A percentile compares a stretch with the other conserved stretches of the same genome.
phyloP scores from a whole-genome alignment of 2,888 invertebrate species.

The Temnothorax rugatulus region DNA sequence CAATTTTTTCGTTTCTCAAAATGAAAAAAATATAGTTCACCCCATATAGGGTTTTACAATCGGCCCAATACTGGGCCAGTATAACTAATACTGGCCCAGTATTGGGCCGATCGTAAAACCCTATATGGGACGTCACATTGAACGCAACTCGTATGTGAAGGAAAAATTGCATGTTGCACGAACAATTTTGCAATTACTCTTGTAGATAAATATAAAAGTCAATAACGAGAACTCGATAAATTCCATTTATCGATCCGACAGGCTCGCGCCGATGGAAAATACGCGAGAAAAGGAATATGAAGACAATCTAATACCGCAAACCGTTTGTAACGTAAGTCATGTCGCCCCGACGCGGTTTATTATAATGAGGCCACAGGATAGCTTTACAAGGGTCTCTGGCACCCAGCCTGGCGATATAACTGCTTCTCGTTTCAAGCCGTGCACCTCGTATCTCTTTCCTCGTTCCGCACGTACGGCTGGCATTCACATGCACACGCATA shows the following conservation, averaged over 20 bases:
- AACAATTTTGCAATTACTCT: not conserved
- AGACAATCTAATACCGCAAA: slow-evolving; percentile 66
- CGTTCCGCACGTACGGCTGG: slow-evolving; percentile 11
- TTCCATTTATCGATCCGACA: not conserved
- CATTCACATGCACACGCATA: not conserved
- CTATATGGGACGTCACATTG: no score
- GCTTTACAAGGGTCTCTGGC: slow-evolving; percentile 80
- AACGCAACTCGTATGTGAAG: not conserved
- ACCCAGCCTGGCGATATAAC: slow-evolving; percentile 76
- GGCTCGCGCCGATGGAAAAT: slow-evolving; percentile 14
- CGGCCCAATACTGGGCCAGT: no score
- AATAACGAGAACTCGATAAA: slow-evolving; percentile 20
- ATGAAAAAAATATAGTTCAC: not conserved
- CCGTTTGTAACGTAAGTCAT: slow-evolving; percentile 72
- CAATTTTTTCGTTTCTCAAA: not conserved
- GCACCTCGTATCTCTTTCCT: slow-evolving; percentile 48
- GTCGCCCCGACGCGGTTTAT: slow-evolving; percentile 75
- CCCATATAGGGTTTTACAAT: no score
- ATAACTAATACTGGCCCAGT: no score
- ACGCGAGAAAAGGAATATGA: slow-evolving; percentile 55
- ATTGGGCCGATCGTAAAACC: no score
- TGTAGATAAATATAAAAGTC: not conserved
- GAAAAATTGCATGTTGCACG: not conserved
- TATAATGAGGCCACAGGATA: slow-evolving; percentile 76
- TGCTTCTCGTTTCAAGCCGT: slow-evolving; percentile 67